phyloP scores from a whole-genome alignment of 2,888 invertebrate genomes.

The Drosophila lacicola region DNA sequence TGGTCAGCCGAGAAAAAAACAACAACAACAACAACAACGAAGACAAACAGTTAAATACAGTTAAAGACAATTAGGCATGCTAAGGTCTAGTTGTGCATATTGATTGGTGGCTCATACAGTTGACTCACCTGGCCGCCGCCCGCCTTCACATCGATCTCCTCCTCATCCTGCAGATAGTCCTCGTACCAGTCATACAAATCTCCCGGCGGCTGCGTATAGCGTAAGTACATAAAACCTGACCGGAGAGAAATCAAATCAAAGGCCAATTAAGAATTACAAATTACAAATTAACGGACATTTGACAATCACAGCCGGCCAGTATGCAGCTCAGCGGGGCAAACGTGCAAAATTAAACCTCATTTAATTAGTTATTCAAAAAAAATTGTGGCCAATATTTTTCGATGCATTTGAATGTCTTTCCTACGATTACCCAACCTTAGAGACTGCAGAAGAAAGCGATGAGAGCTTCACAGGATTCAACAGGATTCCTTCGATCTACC shows the following conservation, averaged over 20 bases:
- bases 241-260: not conserved
- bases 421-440: too few species aligned
- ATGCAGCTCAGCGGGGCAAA: slow-evolving; percentile 13
- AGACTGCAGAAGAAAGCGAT: too few species aligned
- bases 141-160: slow-evolving; percentile 98
- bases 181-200: slow-evolving; percentile 99
- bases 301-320: slow-evolving; percentile 4
- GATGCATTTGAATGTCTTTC: too few species aligned
- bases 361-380: not conserved
- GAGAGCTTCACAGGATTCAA: too few species aligned
- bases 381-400: not conserved
- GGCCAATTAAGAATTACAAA: slow-evolving; percentile 1
- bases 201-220: slow-evolving; percentile 98
- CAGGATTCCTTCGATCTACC: too few species aligned
- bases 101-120: slow-evolving; percentile 73
- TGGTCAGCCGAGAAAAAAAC: slow-evolving; percentile 36
- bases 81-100: slow-evolving; percentile 17
- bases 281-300: slow-evolving; percentile 7
- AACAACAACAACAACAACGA: not conserved
- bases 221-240: slow-evolving; percentile 90
- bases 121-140: slow-evolving; percentile 94
- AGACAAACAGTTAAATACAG: not conserved
- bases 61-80: not conserved
- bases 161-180: slow-evolving; percentile 97
- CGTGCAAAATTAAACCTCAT: not conserved